Conservation (phyloP, 53 echinoderm and acorn worm genomes). For the Arbacia lixula region DNA sequence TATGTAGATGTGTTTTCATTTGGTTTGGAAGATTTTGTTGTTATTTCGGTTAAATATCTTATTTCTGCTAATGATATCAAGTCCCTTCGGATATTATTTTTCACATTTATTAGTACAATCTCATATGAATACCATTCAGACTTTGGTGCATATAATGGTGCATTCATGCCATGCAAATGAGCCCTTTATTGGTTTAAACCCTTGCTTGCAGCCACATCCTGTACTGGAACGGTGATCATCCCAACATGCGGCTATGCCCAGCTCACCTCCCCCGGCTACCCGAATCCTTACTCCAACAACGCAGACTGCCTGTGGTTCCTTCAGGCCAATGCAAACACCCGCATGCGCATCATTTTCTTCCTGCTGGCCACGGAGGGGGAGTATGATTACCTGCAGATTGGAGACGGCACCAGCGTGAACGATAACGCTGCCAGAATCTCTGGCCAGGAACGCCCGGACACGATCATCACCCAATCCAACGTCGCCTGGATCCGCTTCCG, state of each 20-base stretch:
- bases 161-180: no score
- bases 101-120: no score
- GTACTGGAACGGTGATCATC: neutral
- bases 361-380: slow-evolving; percentile 22
- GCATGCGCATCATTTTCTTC: slow-evolving; percentile 48
- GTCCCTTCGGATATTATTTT: no score
- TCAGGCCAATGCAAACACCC: neutral
- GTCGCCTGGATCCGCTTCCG: slow-evolving; percentile 74
- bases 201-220: slow-evolving; percentile 14
- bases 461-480: slow-evolving; percentile 31
- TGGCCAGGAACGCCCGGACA: slow-evolving; percentile 5
- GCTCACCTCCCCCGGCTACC: slow-evolving; percentile 32
- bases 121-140: no score
- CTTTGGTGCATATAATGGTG: no score
- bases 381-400: slow-evolving; percentile 39
- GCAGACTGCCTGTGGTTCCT: slow-evolving; percentile 46
- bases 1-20: neutral
- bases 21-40: no score
- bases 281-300: slow-evolving; percentile 38
- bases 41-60: no score
- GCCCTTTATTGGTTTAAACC: no score
- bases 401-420: slow-evolving; percentile 7
- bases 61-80: no score
- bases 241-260: slow-evolving; percentile 17
- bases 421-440: neutral